Conservation (phyloP, 2,113 vertebrate genomes). For the Microtus pennsylvanicus region DNA sequence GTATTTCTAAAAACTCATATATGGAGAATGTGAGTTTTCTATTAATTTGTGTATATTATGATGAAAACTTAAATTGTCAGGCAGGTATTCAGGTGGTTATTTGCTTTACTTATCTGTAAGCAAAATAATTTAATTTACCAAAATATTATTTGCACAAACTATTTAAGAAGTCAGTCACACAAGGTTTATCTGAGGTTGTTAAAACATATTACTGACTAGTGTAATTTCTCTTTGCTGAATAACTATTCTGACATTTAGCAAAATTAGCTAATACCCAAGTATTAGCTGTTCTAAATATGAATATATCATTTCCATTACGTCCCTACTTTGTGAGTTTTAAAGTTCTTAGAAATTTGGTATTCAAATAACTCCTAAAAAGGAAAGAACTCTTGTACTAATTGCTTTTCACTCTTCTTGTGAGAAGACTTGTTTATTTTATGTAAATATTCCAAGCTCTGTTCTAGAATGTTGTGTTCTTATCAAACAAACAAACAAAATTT, state of each 20-base stretch:
- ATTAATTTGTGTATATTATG: constrained; percentile 38
- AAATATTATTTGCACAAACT: constrained; percentile 71
- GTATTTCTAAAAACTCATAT: constrained; percentile 22
- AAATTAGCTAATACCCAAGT: constrained; percentile 60
- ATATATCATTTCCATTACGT: constrained; percentile 54
- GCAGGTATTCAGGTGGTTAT: constrained; percentile 25
- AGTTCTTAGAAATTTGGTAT: constrained; percentile 60
- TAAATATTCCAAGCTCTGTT: not conserved
- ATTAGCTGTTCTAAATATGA: constrained; percentile 49
- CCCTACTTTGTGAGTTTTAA: constrained; percentile 53
- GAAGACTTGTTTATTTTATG: constrained; percentile 51
- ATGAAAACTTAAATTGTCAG: constrained; percentile 35
- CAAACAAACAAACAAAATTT: not conserved
- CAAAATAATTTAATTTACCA: constrained; percentile 71
- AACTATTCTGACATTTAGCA: constrained; percentile 70
- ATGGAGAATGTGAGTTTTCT: constrained; percentile 54
- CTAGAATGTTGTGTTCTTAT: constrained; percentile 55
- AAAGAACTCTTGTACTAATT: constrained; percentile 36
- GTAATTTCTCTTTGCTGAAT: constrained; percentile 66
- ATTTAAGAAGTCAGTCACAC: constrained; percentile 75
- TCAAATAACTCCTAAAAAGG: constrained; percentile 35
- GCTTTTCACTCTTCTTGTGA: constrained; percentile 34
- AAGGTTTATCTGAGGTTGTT: constrained; percentile 68
- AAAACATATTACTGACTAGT: constrained; percentile 71
- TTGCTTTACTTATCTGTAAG: constrained; percentile 64